These are phyloP conservation scores for Ochotona princeps DNA, from an alignment of 2,113 vertebrate genomes.

Conservation along the genomic window DNA sequence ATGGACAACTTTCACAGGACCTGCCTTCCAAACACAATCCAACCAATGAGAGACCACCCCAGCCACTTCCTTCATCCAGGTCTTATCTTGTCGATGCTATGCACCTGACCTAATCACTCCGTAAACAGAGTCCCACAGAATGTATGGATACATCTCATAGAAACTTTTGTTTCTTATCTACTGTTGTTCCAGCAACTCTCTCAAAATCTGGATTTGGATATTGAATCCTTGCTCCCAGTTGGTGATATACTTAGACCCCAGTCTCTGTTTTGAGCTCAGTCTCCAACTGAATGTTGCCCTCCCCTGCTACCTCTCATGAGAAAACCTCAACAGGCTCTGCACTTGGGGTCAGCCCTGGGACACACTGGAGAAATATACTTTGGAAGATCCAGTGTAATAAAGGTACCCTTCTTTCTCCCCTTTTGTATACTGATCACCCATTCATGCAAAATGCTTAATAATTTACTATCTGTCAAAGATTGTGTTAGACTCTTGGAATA, in stretches of 20 bases:
- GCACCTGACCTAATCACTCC: background rate
- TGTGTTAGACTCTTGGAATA: background rate
- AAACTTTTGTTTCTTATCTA: background rate
- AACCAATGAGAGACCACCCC: background rate
- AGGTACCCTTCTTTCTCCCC: background rate
- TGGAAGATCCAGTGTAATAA: background rate
- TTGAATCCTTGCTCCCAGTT: background rate
- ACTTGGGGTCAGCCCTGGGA: background rate
- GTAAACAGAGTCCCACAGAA: background rate
- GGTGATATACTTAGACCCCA: background rate
- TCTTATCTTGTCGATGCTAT: too few species aligned
- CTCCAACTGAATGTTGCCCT: background rate
- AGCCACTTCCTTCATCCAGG: background rate
- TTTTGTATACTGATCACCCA: background rate
- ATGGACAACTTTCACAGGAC: background rate
- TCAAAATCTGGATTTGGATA: background rate
- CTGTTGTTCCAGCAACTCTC: background rate
- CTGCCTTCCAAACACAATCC: background rate
- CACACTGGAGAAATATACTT: background rate
- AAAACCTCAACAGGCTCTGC: background rate
- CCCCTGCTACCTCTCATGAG: background rate
- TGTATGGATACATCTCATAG: background rate
- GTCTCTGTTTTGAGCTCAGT: background rate
- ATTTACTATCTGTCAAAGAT: background rate
- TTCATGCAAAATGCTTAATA: slow-evolving; percentile 12